Base-by-base conservation (phyloP, 2,888 invertebrate species). In the Galeruca laticollis region DNA sequence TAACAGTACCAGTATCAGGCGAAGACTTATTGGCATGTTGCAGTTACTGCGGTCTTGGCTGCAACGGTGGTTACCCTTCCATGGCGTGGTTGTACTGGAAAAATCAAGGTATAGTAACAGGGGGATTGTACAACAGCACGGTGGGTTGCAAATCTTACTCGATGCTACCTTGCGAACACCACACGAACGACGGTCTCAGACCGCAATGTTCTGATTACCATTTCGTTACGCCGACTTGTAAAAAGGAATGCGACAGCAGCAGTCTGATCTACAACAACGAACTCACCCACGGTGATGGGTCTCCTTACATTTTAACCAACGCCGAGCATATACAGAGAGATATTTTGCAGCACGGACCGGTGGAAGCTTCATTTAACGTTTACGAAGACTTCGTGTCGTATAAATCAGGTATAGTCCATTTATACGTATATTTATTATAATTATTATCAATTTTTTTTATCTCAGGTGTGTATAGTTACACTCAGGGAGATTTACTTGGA, bases 71-170 rank as follows among this genome's bases (percentile, higher is more conserved):
- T 6, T 92, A 90, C 81, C 91, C 91, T 2, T 89, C 90, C 0
- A 87, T 89, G 20, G 96, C 95, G 10, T 97, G 96, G 95, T 86
- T 89, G 60, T 94, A 93, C 84, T 96, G 94, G 93, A 90, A 91
- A 49, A 87, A 88, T 70, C 88, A 89, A 84, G 96, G 96, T 3
- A 87, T 96, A 68, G 96, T 96, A 0, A 94, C 94, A 61, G 97
- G 97, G 54, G 96, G 96, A 1, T 87, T 90, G 73, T 95, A 89
- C 83, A 89, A 89, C 73, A 91, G 92, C 0, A 87, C 87, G 57
- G 76, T 87, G 73, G 75, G 75, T 13, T 77, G 76, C 64, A 70
- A 68, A 61, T n/a, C 72, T 21, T 77, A 77, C 51, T 70, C 75
- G 2, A 18, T 71, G 13, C 20, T 59, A 40, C 69, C 72, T 1